Conservation (phyloP, 2,888 invertebrate species). For the Netelia melanura region DNA sequence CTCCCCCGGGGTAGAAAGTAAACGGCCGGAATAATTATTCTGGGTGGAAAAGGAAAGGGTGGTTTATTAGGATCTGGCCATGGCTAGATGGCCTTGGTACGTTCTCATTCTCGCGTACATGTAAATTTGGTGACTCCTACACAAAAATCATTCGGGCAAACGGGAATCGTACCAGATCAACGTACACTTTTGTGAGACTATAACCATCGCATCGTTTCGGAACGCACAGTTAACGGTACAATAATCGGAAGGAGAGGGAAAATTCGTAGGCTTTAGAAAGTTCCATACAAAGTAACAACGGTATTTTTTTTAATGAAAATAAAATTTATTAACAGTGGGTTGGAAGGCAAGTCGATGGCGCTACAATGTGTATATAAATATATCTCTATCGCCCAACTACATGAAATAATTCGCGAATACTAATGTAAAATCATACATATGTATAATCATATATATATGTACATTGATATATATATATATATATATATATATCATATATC, state of each 20-base stretch:
- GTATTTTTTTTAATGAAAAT: constrained; percentile 76
- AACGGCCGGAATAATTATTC: constrained; percentile 75
- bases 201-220: neutral
- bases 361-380: constrained; percentile 76
- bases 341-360: constrained; percentile 74
- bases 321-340: constrained; percentile 79
- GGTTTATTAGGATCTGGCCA: constrained; percentile 52
- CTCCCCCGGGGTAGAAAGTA: constrained; percentile 69
- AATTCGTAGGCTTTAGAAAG: constrained; percentile 34
- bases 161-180: neutral
- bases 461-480: constrained; percentile 61
- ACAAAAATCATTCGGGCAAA: neutral
- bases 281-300: constrained; percentile 36
- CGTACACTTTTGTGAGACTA: neutral
- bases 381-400: constrained; percentile 70
- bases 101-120: constrained; percentile 4
- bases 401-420: constrained; percentile 35
- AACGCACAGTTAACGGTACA: constrained; percentile 4
- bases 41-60: constrained; percentile 25
- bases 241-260: constrained; percentile 8
- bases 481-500: constrained; percentile 61
- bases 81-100: constrained; percentile 56
- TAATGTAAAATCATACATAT: constrained; percentile 47
- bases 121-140: neutral
- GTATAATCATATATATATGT: constrained; percentile 58